Evolutionary conservation across 2,797 vertebrate genomes (phyloP).

Genomic region (Eulemur albifrons): DNA sequence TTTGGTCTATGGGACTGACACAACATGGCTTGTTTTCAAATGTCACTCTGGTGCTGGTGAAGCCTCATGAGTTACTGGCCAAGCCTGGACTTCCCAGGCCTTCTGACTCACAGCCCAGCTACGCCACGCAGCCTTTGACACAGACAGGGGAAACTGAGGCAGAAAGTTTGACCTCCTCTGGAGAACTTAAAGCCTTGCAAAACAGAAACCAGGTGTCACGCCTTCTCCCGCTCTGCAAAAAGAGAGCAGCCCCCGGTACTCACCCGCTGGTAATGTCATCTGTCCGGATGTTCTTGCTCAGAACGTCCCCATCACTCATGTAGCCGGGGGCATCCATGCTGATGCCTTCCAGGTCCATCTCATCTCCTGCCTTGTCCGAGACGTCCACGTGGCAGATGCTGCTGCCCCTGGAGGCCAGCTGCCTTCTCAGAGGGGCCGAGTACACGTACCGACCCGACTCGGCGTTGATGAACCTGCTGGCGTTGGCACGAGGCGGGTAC

Average conservation of each 20-base stretch:
- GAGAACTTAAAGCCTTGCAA: not conserved
- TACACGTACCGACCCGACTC: conserved; percentile 91
- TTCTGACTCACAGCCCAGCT: not conserved
- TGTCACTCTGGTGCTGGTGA: not conserved
- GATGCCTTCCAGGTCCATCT: conserved; percentile 89
- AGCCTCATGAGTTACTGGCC: not conserved
- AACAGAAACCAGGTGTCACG: not conserved
- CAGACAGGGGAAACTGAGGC: rapidly evolving
- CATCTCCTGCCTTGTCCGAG: conserved; percentile 86
- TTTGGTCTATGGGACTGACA: not conserved
- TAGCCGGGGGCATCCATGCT: conserved; percentile 93
- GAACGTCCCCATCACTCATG: conserved; percentile 97
- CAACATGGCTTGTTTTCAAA: not conserved
- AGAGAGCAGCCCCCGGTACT: conserved; percentile 69
- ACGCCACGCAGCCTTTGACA: not conserved
- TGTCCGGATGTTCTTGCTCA: conserved; percentile 92
- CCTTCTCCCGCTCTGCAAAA: rapidly evolving
- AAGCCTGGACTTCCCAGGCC: not conserved
- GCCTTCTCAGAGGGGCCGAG: conserved; percentile 90
- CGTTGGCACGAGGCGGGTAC: conserved; percentile 86
- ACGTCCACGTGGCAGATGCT: conserved; percentile 84
- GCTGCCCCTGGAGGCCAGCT: conserved; percentile 88
- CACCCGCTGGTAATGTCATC: conserved; percentile 96
- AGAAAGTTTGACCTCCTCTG: not conserved
- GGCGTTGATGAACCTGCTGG: conserved; percentile 83